phyloP scores from a whole-genome alignment of 2,797 vertebrate species.

The Phyllotis vaccarum region DNA sequence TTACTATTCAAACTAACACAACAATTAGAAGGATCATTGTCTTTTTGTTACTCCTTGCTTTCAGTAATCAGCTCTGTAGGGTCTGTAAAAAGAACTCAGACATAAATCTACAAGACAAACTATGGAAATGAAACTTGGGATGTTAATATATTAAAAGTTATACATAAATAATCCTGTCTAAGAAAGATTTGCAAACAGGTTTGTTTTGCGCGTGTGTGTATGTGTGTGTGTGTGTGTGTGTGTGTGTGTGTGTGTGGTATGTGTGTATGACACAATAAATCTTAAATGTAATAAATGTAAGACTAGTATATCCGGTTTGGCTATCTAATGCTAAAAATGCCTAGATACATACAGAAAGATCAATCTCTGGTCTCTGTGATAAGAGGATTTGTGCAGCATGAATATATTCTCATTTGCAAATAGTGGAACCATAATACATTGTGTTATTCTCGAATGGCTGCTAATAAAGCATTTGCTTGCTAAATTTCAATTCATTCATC shows the following conservation, averaged over 20 bases:
- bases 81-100: not conserved
- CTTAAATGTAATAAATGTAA: conserved; percentile 27
- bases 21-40: not conserved
- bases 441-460: not conserved
- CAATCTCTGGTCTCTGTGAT: not conserved
- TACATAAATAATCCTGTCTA: not conserved
- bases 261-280: not conserved
- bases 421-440: not conserved
- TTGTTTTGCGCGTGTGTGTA: not conserved
- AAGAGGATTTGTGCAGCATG: not conserved
- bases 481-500: conserved; percentile 34
- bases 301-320: not conserved
- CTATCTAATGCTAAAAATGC: not conserved
- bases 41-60: conserved; percentile 42
- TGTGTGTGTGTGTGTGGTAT: not conserved
- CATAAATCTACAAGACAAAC: not conserved
- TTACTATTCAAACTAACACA: conserved; percentile 35
- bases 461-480: conserved; percentile 36
- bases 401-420: not conserved
- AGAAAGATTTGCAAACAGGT: not conserved
- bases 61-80: not conserved
- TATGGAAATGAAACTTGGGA: not conserved
- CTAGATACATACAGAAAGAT: not conserved
- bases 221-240: not conserved
- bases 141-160: not conserved